Percentiles rank a stretch among this genome's conserved stretches.
These are phyloP conservation scores for Boulengeromyrus knoepffleri DNA, from an alignment of 2,113 vertebrate species.

Conservation along the genomic window DNA sequence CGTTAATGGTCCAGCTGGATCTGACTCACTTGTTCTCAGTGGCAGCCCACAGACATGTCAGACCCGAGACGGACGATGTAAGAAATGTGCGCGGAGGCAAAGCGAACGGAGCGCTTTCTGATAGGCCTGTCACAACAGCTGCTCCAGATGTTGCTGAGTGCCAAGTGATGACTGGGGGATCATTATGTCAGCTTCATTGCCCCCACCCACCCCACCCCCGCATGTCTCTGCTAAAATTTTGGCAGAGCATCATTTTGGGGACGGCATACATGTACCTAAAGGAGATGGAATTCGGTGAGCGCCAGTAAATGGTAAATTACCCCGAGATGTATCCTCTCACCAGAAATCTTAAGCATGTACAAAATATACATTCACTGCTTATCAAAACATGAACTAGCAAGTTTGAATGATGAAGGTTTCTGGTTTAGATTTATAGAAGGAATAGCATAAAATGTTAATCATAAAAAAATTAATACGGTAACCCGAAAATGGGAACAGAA, in stretches of 20 bases:
- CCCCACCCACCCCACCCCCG: conserved; percentile 31
- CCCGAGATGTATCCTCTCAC: neutral
- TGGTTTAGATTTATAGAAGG: neutral
- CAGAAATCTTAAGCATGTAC: neutral
- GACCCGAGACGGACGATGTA: conserved; percentile 11
- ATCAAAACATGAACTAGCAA: neutral
- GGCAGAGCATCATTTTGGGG: conserved; percentile 30
- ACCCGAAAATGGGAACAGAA: neutral
- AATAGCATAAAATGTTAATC: neutral
- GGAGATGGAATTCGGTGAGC: neutral
- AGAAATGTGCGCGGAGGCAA: conserved; percentile 34
- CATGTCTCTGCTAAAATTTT: conserved; percentile 30
- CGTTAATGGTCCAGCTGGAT: conserved; percentile 23
- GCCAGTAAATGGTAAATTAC: neutral
- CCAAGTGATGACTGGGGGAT: conserved; percentile 47
- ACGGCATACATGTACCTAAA: conserved; percentile 34
- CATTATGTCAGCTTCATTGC: conserved; percentile 37
- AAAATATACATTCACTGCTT: neutral
- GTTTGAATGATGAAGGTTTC: neutral
- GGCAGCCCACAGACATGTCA: conserved; percentile 34
- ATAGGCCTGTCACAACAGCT: conserved; percentile 51
- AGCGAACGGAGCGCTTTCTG: conserved; percentile 17
- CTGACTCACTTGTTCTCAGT: conserved; percentile 37
- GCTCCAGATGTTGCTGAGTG: conserved; percentile 52
- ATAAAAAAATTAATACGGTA: neutral